Evolutionary conservation across 1,140 invertebrate species (phyloP).

Genomic region (Conus ventricosus): DNA sequence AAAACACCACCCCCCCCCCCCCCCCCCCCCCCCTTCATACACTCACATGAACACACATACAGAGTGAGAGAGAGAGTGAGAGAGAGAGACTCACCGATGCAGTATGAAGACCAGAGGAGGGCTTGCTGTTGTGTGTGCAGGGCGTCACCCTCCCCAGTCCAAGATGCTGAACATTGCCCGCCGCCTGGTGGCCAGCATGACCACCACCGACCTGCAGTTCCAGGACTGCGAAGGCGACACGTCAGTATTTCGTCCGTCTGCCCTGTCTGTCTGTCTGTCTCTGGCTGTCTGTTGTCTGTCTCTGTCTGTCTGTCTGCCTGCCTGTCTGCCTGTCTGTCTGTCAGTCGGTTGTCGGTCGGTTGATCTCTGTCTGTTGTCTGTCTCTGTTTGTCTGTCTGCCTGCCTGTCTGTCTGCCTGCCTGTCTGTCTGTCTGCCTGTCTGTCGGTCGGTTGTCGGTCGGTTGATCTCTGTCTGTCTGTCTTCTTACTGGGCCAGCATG

Average conservation of each 20-base stretch:
- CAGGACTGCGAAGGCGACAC: conserved; percentile 64
- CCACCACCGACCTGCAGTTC: conserved; percentile 44
- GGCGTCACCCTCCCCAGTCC: neutral
- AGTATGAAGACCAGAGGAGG: too few relatives aligned
- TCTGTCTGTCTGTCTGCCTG: neutral
- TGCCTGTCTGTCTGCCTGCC: neutral
- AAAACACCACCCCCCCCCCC: too few relatives aligned
- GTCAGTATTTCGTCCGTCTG: conserved; percentile 47
- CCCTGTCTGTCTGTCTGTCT: neutral
- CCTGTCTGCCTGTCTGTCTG: neutral
- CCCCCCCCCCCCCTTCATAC: too few relatives aligned
- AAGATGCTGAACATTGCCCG: conserved; percentile 55
- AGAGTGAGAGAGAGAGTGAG: too few relatives aligned
- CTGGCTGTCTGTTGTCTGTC: neutral
- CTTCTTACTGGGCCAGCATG: too few relatives aligned
- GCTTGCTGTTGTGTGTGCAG: neutral
- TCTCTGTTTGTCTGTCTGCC: too few relatives aligned
- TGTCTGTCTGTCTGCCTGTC: neutral
- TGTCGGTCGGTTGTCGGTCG: too few relatives aligned
- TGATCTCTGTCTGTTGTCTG: too few relatives aligned
- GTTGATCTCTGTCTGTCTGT: too few relatives aligned
- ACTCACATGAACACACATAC: too few relatives aligned
- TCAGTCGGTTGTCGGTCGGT: too few relatives aligned
- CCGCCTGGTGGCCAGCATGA: conserved; percentile 57
- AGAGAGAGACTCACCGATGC: too few relatives aligned